phyloP scores from a whole-genome alignment of 2,113 vertebrate genomes.

The Lepidothrix coronata region DNA sequence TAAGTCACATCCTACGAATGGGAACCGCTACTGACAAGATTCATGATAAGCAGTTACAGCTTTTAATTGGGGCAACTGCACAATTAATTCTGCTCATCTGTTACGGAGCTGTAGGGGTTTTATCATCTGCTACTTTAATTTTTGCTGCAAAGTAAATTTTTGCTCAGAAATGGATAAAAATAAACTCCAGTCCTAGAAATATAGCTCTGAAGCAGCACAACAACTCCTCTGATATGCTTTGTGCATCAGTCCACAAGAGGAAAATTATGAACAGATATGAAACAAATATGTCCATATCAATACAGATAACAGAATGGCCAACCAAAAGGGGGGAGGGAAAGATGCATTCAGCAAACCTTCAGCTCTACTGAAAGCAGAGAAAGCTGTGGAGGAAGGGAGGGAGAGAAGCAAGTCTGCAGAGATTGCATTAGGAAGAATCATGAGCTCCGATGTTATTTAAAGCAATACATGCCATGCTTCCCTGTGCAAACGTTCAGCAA shows the following conservation, averaged over 20 bases:
- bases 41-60: not conserved
- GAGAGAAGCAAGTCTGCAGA: not conserved
- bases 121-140: slow-evolving; percentile 21
- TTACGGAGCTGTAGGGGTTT: not conserved
- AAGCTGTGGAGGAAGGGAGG: not conserved
- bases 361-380: not conserved
- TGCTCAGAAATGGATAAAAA: not conserved
- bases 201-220: not conserved
- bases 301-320: not conserved
- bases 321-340: not conserved
- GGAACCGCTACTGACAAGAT: not conserved
- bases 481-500: not conserved
- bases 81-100: not conserved
- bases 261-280: not conserved
- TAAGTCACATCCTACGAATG: not conserved
- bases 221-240: not conserved
- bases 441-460: not conserved
- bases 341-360: not conserved
- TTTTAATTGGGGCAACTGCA: not conserved
- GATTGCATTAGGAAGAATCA: not conserved
- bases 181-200: not conserved
- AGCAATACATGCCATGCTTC: not conserved
- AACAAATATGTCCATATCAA: not conserved
- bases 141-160: not conserved
- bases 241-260: not conserved